Evolutionary conservation across 2,888 invertebrate species (phyloP).

Genomic region (Spodoptera littoralis): DNA sequence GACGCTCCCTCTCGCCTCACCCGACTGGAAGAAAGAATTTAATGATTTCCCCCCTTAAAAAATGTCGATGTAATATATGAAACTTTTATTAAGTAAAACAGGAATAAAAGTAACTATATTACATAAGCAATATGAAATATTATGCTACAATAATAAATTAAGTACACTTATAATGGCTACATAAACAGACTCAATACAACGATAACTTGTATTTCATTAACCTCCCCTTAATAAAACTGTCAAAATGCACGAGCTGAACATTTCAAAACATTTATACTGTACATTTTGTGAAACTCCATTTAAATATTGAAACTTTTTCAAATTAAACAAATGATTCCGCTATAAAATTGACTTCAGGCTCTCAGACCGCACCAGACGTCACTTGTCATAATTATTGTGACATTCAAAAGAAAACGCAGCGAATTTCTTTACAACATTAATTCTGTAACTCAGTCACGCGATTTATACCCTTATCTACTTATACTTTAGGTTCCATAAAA

Average conservation of each 20-base stretch:
- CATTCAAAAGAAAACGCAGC: constrained; percentile 59
- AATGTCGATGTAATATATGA: no score
- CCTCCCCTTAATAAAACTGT: constrained; percentile 3
- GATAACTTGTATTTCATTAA: not conserved
- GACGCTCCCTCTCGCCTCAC: no score
- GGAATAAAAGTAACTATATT: not conserved
- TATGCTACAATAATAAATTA: not conserved
- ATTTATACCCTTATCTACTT: constrained; percentile 23
- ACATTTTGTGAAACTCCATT: constrained; percentile 25
- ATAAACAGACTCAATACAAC: no score
- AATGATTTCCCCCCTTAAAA: no score
- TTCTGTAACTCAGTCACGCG: not conserved
- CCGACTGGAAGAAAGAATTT: no score
- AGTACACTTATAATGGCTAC: not conserved
- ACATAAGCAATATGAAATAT: not conserved
- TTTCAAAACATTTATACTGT: constrained; percentile 27
- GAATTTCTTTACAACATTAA: constrained; percentile 33
- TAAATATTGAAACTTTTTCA: constrained; percentile 36
- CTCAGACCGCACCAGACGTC: constrained; percentile 49
- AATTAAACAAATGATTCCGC: constrained; percentile 46
- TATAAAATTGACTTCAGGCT: constrained; percentile 50
- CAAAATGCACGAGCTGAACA: constrained; percentile 15
- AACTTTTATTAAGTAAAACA: no score
- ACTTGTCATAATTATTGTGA: constrained; percentile 64
- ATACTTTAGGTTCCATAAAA: not conserved